phyloP scores from a whole-genome alignment of 2,113 vertebrate genomes.

The Neolamprologus modestus region DNA sequence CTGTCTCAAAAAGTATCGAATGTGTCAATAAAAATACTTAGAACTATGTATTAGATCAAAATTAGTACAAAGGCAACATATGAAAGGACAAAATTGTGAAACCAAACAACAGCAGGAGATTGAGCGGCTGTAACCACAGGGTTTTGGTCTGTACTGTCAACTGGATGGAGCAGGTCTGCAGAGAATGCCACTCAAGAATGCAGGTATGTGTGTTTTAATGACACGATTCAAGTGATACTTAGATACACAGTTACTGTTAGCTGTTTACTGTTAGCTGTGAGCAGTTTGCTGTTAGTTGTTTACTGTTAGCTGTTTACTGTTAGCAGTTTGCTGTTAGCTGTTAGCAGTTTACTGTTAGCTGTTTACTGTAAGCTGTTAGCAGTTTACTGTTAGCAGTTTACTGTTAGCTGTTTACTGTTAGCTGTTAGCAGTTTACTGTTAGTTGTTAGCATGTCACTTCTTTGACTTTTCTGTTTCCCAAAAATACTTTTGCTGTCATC shows the following conservation, averaged over 20 bases:
- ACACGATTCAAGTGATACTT: not conserved
- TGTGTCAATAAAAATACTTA: not conserved
- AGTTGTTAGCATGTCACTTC: not conserved
- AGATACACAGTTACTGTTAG: not conserved
- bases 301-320: fast-evolving
- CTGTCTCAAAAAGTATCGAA: not conserved
- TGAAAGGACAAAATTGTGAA: not conserved
- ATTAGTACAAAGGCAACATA: not conserved
- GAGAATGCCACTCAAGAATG: not conserved
- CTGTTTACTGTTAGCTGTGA: fast-evolving
- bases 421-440: fast-evolving
- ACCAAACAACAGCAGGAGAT: not conserved
- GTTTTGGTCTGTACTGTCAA: not conserved
- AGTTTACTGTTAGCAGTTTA: fast-evolving
- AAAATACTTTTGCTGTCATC: not conserved
- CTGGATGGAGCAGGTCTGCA: not conserved
- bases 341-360: fast-evolving
- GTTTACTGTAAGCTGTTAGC: fast-evolving
- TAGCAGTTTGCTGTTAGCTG: fast-evolving
- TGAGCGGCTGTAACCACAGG: not conserved
- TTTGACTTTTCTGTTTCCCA: not conserved
- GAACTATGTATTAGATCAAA: not conserved
- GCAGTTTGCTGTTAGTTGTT: too few relatives aligned
- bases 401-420: not conserved
- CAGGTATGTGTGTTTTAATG: not conserved